These are phyloP conservation scores for Conistra vaccinii DNA, from an alignment of 2,888 invertebrate species.

Conservation along the genomic window DNA sequence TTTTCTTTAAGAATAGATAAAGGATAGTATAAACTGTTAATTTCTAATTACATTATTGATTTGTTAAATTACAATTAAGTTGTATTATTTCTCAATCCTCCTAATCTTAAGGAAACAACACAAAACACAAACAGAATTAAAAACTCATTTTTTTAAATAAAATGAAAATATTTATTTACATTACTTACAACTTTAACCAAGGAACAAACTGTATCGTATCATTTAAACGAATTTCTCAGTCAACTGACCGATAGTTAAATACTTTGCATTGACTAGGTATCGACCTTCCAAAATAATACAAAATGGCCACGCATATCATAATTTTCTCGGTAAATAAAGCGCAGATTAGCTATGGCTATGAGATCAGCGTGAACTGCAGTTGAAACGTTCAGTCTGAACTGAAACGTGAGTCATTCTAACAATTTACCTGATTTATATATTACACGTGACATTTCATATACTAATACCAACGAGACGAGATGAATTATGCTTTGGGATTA, in stretches of 20 bases:
- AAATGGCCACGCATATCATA: constrained; percentile 19
- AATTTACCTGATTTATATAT: constrained; percentile 7
- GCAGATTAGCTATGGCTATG: constrained; percentile 26
- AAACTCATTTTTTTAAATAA: constrained; percentile 1
- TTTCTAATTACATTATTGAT: constrained; percentile 89
- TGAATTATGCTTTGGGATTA: too few relatives aligned
- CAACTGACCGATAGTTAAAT: constrained; percentile 40
- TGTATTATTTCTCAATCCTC: constrained; percentile 73
- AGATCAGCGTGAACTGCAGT: constrained; percentile 29
- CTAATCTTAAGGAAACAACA: not conserved
- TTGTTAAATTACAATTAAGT: constrained; percentile 83
- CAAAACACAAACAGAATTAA: not conserved
- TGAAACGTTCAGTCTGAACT: constrained; percentile 10
- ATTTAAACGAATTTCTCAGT: constrained; percentile 28
- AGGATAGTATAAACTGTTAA: constrained; percentile 85
- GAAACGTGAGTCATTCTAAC: constrained; percentile 20
- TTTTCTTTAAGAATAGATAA: constrained; percentile 86
- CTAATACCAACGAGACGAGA: too few relatives aligned
- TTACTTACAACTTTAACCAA: constrained; percentile 47
- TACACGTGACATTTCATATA: constrained; percentile 20
- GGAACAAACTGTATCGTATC: constrained; percentile 50
- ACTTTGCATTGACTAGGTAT: constrained; percentile 57
- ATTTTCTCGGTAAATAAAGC: constrained; percentile 19
- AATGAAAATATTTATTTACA: constrained; percentile 47
- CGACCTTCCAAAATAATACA: constrained; percentile 22